A percentile compares a stretch with the other conserved stretches of the same genome.
These are phyloP conservation scores for Syrphus vitripennis DNA, from an alignment of 2,888 invertebrate genomes.

Conservation along the genomic window DNA sequence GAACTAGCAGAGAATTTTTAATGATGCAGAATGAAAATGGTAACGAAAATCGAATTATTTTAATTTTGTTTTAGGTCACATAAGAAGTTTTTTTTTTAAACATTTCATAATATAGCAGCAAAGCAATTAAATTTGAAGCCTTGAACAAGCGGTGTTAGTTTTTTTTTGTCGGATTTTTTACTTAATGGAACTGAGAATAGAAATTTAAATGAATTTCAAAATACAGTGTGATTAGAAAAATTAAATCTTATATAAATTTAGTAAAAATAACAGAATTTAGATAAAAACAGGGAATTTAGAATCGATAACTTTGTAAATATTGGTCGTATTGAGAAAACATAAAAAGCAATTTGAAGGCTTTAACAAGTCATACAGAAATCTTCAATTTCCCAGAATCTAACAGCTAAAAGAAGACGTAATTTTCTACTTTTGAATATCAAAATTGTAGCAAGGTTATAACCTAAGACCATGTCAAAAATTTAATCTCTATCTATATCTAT, in stretches of 20 bases:
- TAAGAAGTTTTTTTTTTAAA: constrained; percentile 21
- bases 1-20: constrained; percentile 9
- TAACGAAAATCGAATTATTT: constrained; percentile 27
- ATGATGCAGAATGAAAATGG: constrained; percentile 36
- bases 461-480: too few relatives aligned
- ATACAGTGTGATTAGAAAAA: constrained; percentile 37
- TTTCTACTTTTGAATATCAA: too few relatives aligned
- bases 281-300: too few relatives aligned
- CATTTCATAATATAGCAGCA: not conserved
- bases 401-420: too few relatives aligned
- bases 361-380: too few relatives aligned
- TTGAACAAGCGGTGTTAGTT: constrained; percentile 29
- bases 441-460: too few relatives aligned
- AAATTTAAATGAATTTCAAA: not conserved
- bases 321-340: too few relatives aligned
- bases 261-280: not conserved
- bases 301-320: too few relatives aligned
- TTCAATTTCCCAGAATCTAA: too few relatives aligned
- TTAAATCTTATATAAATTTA: not conserved
- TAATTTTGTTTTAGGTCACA: constrained; percentile 1
- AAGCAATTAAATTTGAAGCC: constrained; percentile 47
- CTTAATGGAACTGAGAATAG: constrained; percentile 6
- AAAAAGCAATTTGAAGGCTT: too few relatives aligned
- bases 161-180: not conserved
- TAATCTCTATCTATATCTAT: too few relatives aligned